Evolutionary conservation across 2,888 invertebrate genomes (phyloP), one percentile per base, ranked within the genome.

Genomic region (Campopleginae sp.): DNA sequence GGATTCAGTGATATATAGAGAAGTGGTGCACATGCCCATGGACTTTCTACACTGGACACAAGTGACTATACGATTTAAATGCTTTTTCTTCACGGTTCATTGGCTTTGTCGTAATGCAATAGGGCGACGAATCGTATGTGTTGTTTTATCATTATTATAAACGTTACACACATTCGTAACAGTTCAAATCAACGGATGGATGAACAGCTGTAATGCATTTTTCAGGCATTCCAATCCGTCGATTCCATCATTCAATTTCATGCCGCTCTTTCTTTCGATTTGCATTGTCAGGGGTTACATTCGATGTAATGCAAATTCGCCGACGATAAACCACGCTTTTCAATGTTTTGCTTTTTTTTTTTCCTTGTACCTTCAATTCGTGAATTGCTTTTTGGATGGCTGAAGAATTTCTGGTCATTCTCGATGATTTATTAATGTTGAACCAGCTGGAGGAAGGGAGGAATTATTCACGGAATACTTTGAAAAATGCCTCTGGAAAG

Each of bases 51-150:
- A 54, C 27, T 70, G 80, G 65, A 68, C 75, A 66, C 70, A 68
- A 27, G 42, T 68, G 51, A 33, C 44, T 38, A 78, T 70, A 63
- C 68, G 27, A 19, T 81, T 81, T 75, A 66, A 70, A 81, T 85
- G 66, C 68, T 63, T 81, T 63, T 65, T 63, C 46, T 31, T 75
- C 65, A 54, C 75, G 68, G 63, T 65, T 75, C 70, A 82, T 71
- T 70, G 68, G 61, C 12, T 58, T 38, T 42, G 63, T 58, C 72
- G 42, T 66, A 79, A 79, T 17, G 54, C 27, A 76, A 54, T 54
- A 42, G 44, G 31, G 19, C 27, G 48, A 31, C 54, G 66, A 72
- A 82, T 72, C 66, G 48, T 27, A 63, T 79, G 48, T 48, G 71
- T 78, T 78, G 48, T 66, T 54, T 38, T 27, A 66, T 33, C 42